Percentiles rank a stretch among this genome's conserved stretches.
Conservation (phyloP, 23 tunicate genomes). For the Ascidia mentula region DNA sequence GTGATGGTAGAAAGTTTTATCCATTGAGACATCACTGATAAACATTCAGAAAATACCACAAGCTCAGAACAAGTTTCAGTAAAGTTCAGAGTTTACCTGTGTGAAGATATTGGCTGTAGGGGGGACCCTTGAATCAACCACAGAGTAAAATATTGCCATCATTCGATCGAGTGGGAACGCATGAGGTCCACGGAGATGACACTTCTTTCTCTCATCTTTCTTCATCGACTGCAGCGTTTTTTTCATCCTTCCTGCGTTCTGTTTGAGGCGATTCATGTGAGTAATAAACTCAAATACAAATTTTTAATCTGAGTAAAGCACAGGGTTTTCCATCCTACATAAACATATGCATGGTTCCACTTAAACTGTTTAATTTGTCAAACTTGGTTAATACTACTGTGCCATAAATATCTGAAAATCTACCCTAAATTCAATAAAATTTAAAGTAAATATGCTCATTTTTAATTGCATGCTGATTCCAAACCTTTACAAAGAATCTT, state of each 20-base stretch:
- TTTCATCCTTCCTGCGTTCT: conserved; percentile 77
- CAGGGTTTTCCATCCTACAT: too few relatives aligned
- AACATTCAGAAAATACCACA: too few relatives aligned
- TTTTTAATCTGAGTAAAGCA: neutral
- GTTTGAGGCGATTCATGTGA: neutral
- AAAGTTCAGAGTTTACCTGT: conserved; percentile 73
- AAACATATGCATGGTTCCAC: too few relatives aligned
- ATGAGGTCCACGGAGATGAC: conserved; percentile 79
- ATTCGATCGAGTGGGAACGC: conserved; percentile 82
- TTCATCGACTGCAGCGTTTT: conserved; percentile 49
- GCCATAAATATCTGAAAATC: too few relatives aligned
- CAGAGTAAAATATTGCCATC: conserved; percentile 96
- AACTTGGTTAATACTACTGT: too few relatives aligned
- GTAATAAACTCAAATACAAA: neutral
- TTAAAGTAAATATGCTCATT: too few relatives aligned
- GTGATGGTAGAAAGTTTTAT: too few relatives aligned
- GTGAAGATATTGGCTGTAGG: conserved; percentile 68
- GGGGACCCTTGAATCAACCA: conserved; percentile 65
- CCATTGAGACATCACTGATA: too few relatives aligned
- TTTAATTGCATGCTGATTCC: neutral
- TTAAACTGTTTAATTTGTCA: too few relatives aligned
- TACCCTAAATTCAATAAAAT: too few relatives aligned
- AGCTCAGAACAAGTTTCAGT: too few relatives aligned
- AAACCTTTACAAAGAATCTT: conserved; percentile 76
- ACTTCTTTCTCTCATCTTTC: conserved; percentile 38